Evolutionary conservation across 2,888 invertebrate species (phyloP).

Genomic region (Lingula anatina): DNA sequence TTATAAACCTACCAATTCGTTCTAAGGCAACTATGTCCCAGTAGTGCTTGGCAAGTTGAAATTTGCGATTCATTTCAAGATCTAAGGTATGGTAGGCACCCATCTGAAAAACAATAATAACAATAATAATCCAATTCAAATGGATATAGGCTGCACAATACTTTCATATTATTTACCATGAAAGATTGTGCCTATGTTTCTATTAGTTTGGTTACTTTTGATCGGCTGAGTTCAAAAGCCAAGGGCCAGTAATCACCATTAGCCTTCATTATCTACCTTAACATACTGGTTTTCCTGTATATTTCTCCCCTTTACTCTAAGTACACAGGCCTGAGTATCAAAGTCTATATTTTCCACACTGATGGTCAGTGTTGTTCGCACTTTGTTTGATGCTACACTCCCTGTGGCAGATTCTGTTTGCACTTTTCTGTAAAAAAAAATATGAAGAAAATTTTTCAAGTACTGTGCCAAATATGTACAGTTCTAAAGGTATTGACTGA

Average conservation of each 20-base stretch:
- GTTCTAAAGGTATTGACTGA: too few species aligned
- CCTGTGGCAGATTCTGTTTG: slow-evolving; percentile 93
- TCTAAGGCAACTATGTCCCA: slow-evolving; percentile 94
- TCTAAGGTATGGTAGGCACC: slow-evolving; percentile 98
- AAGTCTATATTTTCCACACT: slow-evolving; percentile 90
- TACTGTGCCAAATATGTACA: too few species aligned
- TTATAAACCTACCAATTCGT: slow-evolving; percentile 60
- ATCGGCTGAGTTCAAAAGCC: too few species aligned
- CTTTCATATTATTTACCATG: too few species aligned
- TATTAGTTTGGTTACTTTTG: too few species aligned
- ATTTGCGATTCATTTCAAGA: slow-evolving; percentile 90
- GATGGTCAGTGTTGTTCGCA: slow-evolving; percentile 88
- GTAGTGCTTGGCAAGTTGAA: slow-evolving; percentile 74
- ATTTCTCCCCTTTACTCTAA: slow-evolving; percentile 92
- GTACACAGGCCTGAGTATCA: slow-evolving; percentile 95
- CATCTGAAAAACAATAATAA: too few species aligned
- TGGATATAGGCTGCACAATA: too few species aligned
- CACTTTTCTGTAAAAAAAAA: slow-evolving; percentile 63
- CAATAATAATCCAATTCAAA: too few species aligned
- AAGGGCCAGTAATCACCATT: too few species aligned
- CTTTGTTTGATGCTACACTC: slow-evolving; percentile 75
- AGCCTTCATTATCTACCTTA: slow-evolving; percentile 71
- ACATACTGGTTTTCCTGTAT: slow-evolving; percentile 97
- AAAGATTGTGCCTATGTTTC: too few species aligned
- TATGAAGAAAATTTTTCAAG: too few species aligned